Evolutionary conservation across 2,888 invertebrate genomes (phyloP), one percentile per base, ranked within the genome.

Genomic region (Imbricaverruca yamaguchii): DNA sequence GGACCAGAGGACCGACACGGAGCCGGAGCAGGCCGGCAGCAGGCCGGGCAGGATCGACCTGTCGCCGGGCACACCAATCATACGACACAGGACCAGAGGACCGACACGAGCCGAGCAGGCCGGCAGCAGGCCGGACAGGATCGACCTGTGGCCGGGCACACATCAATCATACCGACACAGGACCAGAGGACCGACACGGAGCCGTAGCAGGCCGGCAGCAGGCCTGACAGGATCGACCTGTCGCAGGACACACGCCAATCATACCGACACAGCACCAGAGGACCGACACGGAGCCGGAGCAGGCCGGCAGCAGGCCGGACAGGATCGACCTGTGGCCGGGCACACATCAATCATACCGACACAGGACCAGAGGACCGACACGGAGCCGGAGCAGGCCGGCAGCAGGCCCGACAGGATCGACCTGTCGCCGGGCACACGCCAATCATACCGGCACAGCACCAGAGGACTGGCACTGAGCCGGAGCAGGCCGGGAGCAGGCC

Each of bases 381-480:
- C 59, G 2, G 59, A 11, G 15, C 59, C 59, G 12, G 59, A 59
- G 59, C 12, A 13, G 59, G 59, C 12, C 59, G 59, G 15, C 12
- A 59, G 59, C 12, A 59, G 59, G 39, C 59, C 59, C 12, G 59
- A 59, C 12, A 59, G 59, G 59, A 59, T 59, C 65, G 65, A 67
- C n/a, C 65, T 67, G 65, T 15, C 59, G 59, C 0, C 59, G 12
- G 15, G 7, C 59, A 59, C 59, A 1, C 12, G 15, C 12, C 59
- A 59, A 39, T 39, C 39, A 39, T 39, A 39, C 39, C 59, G 12
- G 59, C 59, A 13, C 12, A 59, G 59, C 4, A 59, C 15, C 12
- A 59, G 59, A 59, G 7, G 59, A 94, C 89, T 69, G 89, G 88
- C 55, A 95, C 93, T 4, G 74, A 39, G 53, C 74, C 74, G 18